Evolutionary conservation across 2,888 invertebrate genomes (phyloP), one percentile per base, ranked within the genome.

Genomic region (Xylocampa areola): DNA sequence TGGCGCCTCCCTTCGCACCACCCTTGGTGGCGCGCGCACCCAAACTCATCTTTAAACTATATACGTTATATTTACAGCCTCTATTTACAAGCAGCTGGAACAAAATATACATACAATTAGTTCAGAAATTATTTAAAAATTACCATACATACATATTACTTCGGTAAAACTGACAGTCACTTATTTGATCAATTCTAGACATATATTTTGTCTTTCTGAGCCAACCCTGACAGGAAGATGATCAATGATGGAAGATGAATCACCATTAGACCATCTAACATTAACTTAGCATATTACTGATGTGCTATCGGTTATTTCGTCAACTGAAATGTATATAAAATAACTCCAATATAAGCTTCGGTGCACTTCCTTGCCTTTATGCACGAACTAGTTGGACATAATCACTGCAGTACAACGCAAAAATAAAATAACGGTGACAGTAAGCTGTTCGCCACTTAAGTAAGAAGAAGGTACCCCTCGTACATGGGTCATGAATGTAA

Each of bases 61-160:
- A 89, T 90, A 86, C 80, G 79, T 95, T 95, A 95, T 96, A 96
- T 96, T 94, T 96, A 96, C 96, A 96, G 95, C 95, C 94, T 95
- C 95, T 96, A 96, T 96, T 95, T 96, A 96, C 96, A 96, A 95
- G 94, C 90, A 94, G 93, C 93, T 95, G 95, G 88, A 95, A 90
- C 95, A 95, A 89, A 84, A 75, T 76, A 73, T 51, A 49, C 5
- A 36, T 16, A 0, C 35, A 0, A 27, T 66, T 35, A 69, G 8
- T 41, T 5, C n/a, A n/a, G 4, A 35, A 11, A 3, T 2, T n/a
- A 27, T 6, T 4, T 29, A n/a, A n/a, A n/a, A n/a, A n/a, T n/a
- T n/a, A n/a, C n/a, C n/a, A n/a, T n/a, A n/a, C n/a, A n/a, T n/a
- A n/a, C n/a, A n/a, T n/a, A n/a, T n/a, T n/a, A n/a, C n/a, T n/a